Percentiles rank a stretch among this genome's conserved stretches.
Evolutionary conservation across 2,888 invertebrate species (phyloP).

Genomic region (Platycheirus rosarum): DNA sequence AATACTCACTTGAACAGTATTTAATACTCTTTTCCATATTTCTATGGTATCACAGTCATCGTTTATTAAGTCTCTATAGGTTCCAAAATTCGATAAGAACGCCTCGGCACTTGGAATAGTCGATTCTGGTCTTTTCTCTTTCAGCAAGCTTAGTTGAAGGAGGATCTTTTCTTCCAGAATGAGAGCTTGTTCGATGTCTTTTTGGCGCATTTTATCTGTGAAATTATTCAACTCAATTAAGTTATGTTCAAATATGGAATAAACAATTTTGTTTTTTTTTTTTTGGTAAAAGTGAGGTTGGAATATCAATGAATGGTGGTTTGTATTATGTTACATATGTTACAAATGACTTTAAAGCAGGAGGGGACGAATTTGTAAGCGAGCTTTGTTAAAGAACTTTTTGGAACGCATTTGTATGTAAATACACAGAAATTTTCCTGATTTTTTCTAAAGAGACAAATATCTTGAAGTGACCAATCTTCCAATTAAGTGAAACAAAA

Average conservation of each 20-base stretch:
- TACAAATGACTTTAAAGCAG: neutral
- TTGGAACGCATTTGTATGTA: too few species aligned
- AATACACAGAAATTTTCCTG: too few species aligned
- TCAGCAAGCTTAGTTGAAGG: constrained; percentile 89
- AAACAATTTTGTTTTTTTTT: too few species aligned
- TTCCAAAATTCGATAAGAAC: constrained; percentile 81
- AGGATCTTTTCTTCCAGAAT: constrained; percentile 95
- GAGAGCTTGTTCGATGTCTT: constrained; percentile 93
- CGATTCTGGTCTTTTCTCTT: constrained; percentile 85
- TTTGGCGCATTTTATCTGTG: constrained; percentile 92
- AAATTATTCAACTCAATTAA: constrained; percentile 3
- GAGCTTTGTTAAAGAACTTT: neutral
- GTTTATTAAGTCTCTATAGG: constrained; percentile 89
- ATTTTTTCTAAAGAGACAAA: too few species aligned
- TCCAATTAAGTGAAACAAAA: too few species aligned
- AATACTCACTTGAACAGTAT: constrained; percentile 79
- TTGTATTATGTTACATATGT: neutral
- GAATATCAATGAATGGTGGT: too few species aligned
- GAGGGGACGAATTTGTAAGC: constrained; percentile 7
- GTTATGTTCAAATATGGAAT: too few species aligned
- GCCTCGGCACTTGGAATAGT: constrained; percentile 79
- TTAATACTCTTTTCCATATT: constrained; percentile 90
- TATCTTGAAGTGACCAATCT: too few species aligned
- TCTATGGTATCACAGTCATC: constrained; percentile 90
- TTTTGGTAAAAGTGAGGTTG: neutral